phyloP scores from a whole-genome alignment of 2,113 vertebrate genomes.

The Toxostoma redivivum region DNA sequence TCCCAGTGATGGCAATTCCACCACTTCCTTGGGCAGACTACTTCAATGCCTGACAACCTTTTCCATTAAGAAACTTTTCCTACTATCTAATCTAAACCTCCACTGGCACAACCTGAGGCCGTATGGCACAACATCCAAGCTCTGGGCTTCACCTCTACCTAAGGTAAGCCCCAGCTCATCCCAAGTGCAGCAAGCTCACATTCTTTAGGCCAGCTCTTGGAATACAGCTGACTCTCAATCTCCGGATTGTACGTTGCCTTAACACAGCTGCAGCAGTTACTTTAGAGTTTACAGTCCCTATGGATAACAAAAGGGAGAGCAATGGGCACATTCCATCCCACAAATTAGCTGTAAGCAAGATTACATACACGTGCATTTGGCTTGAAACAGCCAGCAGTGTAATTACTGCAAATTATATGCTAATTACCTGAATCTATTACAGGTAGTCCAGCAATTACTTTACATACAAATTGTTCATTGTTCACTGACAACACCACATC shows the following conservation, averaged over 20 bases:
- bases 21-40: background rate
- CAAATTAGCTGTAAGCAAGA: background rate
- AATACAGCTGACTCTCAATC: background rate
- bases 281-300: background rate
- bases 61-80: background rate
- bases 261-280: background rate
- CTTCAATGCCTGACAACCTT: background rate
- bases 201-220: background rate
- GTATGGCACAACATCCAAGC: background rate
- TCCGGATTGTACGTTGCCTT: background rate
- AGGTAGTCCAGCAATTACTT: background rate
- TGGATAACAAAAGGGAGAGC: background rate
- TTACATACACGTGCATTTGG: background rate
- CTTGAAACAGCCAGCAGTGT: background rate
- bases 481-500: background rate
- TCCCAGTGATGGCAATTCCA: background rate
- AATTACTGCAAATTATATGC: background rate
- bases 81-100: background rate
- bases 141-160: background rate
- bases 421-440: background rate
- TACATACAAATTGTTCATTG: background rate
- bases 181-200: background rate
- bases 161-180: background rate
- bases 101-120: background rate
- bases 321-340: background rate